Conservation (phyloP, 1,140 invertebrate genomes). For the Metaphire vulgaris region DNA sequence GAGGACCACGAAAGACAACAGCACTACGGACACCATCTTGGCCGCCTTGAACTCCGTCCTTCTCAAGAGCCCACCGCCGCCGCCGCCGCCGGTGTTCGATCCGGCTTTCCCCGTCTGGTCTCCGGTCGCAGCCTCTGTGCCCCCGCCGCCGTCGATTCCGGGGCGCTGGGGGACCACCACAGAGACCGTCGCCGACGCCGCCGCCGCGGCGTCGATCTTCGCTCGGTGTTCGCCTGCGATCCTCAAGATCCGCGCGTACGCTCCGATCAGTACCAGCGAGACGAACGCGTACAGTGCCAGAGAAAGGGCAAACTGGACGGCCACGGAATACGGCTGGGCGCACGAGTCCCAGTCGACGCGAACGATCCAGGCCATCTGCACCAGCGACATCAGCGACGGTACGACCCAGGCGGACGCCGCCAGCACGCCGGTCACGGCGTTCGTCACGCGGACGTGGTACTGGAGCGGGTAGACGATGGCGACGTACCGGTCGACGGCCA, state of each 20-base stretch:
- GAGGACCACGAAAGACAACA: not conserved
- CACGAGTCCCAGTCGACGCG: not conserved
- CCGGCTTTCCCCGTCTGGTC: too few relatives aligned
- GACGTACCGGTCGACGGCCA: constrained; percentile 34
- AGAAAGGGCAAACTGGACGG: not conserved
- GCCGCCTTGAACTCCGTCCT: not conserved
- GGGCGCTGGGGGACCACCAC: not conserved
- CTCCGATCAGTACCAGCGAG: not conserved
- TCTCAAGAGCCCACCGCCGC: not conserved
- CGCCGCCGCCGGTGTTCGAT: not conserved
- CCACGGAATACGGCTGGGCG: not conserved
- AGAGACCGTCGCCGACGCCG: too few relatives aligned
- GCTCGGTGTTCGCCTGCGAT: not conserved
- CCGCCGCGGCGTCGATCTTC: not conserved
- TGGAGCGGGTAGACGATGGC: constrained; percentile 32
- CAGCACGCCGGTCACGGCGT: constrained; percentile 23
- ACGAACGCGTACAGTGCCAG: not conserved
- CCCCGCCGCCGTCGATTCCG: not conserved
- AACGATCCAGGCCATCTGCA: not conserved
- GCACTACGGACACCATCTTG: not conserved
- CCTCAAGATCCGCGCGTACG: not conserved
- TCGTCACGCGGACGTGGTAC: constrained; percentile 26
- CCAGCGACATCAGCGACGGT: constrained; percentile 18
- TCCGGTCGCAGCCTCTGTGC: not conserved
- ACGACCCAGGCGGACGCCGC: constrained; percentile 29